Evolutionary conservation across 2,797 vertebrate genomes (phyloP).

Genomic region (Carcharodon carcharias): DNA sequence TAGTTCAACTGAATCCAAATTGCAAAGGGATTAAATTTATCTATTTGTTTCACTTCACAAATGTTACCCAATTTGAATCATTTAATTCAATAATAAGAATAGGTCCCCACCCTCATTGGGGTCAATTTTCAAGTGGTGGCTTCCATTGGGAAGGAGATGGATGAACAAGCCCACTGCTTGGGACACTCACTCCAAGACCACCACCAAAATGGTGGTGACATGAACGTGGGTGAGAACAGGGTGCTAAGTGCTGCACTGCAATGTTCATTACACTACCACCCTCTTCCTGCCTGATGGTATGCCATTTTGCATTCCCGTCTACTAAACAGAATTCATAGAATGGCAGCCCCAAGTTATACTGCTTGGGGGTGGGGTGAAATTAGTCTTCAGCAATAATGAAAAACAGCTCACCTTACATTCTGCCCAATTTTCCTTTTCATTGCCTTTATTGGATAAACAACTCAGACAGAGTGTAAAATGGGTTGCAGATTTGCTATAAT

Average conservation of each 20-base stretch:
- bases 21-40: neutral
- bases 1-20: neutral
- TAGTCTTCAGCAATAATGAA: no score
- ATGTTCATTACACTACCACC: neutral
- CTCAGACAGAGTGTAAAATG: no score
- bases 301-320: neutral
- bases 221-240: neutral
- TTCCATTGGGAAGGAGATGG: neutral
- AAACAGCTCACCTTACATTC: no score
- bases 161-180: neutral
- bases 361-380: no score
- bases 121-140: neutral
- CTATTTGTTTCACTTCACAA: neutral
- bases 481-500: no score
- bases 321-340: neutral
- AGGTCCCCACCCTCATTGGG: neutral
- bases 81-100: neutral
- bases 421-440: no score
- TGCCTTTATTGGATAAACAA: no score
- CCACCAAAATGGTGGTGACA: neutral
- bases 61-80: neutral
- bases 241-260: neutral
- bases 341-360: neutral
- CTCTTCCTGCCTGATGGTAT: neutral
- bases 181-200: neutral